A percentile compares a stretch with the other conserved stretches of the same genome.
Evolutionary conservation across 2,797 vertebrate species (phyloP).

Genomic region (Pseudotriccus pelzelni): DNA sequence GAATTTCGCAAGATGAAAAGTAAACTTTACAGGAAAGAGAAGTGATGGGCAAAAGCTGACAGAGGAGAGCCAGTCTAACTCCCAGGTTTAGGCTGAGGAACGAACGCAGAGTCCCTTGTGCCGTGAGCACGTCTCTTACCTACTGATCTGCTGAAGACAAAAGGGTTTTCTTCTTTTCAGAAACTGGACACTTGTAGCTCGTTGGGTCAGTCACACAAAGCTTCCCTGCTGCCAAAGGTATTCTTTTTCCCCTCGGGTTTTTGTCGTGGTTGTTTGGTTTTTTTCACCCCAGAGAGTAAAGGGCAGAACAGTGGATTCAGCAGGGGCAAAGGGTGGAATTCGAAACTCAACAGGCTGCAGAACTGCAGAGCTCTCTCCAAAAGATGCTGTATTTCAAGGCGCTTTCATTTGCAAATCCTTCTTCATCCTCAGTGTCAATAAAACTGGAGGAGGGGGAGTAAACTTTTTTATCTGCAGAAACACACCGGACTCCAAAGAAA

Average conservation of each 20-base stretch:
- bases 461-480: constrained; percentile 37
- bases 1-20: not conserved
- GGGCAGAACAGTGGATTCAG: constrained; percentile 49
- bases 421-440: constrained; percentile 59
- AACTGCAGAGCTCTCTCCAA: constrained; percentile 20
- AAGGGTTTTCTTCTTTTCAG: constrained; percentile 59
- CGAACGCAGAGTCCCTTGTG: not conserved
- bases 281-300: constrained; percentile 56
- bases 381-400: constrained; percentile 48
- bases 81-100: not conserved
- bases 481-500: not conserved
- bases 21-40: not conserved
- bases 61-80: not conserved
- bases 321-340: constrained; percentile 59
- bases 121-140: constrained; percentile 44
- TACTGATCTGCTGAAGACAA: constrained; percentile 56
- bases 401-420: constrained; percentile 63
- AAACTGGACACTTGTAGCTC: constrained; percentile 51
- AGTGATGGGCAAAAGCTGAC: not conserved
- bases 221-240: constrained; percentile 58
- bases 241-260: constrained; percentile 15
- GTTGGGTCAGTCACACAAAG: constrained; percentile 52
- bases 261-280: constrained; percentile 41
- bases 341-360: not conserved
- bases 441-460: not conserved